Percentiles rank a stretch among this genome's conserved stretches.
phyloP scores from a whole-genome alignment of 2,888 invertebrate species.

The Epirrhoe tristata region DNA sequence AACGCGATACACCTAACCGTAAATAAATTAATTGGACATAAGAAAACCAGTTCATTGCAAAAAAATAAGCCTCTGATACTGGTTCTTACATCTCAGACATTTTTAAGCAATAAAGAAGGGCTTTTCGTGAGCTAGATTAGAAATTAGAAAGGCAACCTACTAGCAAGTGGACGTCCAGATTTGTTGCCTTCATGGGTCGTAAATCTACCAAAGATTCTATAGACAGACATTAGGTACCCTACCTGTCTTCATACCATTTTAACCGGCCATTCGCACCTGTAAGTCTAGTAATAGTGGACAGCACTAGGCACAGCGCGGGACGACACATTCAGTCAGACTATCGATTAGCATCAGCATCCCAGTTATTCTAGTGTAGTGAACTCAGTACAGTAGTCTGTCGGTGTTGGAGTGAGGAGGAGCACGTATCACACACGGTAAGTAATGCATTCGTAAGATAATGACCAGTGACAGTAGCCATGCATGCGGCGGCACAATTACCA shows the following conservation, averaged over 20 bases:
- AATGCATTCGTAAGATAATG: neutral
- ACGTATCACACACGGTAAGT: slow-evolving; percentile 61
- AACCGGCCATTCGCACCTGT: neutral
- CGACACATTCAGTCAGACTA: neutral
- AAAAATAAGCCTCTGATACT: too few species aligned
- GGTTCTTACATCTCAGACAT: too few species aligned
- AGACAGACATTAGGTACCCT: too few species aligned
- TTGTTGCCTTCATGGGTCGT: too few species aligned
- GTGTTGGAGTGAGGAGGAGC: slow-evolving; percentile 50
- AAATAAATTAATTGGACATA: too few species aligned
- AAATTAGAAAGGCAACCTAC: too few species aligned
- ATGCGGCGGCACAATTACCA: neutral
- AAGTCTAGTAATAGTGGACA: slow-evolving; percentile 41
- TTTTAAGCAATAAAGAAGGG: too few species aligned
- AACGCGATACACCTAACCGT: too few species aligned
- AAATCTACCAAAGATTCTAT: too few species aligned
- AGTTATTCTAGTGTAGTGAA: slow-evolving; percentile 24
- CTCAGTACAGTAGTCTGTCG: slow-evolving; percentile 54
- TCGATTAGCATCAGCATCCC: slow-evolving; percentile 11
- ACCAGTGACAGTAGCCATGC: neutral
- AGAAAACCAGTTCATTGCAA: too few species aligned
- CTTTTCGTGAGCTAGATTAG: too few species aligned
- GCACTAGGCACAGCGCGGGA: slow-evolving; percentile 37
- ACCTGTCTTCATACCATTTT: neutral
- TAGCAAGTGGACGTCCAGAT: too few species aligned